Base-by-base conservation (phyloP, 2,797 vertebrate genomes). In the Ficedula albicollis region DNA sequence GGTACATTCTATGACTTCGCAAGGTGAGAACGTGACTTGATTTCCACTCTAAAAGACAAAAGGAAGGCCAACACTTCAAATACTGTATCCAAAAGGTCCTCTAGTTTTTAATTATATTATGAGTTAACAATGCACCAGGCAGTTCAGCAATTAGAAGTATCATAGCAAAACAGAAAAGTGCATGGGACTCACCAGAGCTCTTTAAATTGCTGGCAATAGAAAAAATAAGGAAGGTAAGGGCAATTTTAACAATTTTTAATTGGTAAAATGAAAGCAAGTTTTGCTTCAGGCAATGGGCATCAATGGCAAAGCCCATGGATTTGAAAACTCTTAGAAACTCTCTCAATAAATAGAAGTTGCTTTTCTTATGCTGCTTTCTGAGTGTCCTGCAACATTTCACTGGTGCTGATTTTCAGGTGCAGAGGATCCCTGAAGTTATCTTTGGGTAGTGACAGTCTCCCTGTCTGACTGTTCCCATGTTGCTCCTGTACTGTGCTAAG, bases 401-500 rank as follows among this genome's bases (percentile, higher is more conserved):
- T 34, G 51, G 48, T 52, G 34, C n/a, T 6, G 5, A 7, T 62
- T 59, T 80, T 86, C 52, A 77, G 27, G 48, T 14, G 7, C 60
- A 70, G 19, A 74, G 39, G 34, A 54, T 78, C 76, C 90, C 46
- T 78, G 13, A 51, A 48, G 36, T 55, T 87, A 10, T 14, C 36
- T 80, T 77, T 51, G 73, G 4, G 29, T 27, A 34, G 17, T 17
- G n/a, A 29, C 30, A 26, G 43, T 17, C 11, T 13, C 73, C 43
- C 25, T 51, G 26, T 52, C 27, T 39, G 7, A 1, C 36, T 76
- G 15, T 16, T 67, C 1, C 0, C 22, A 5, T 0, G 0, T 4
- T 73, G 36, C 55, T 85, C 48, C 30, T n/a, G 34, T 20, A 6
- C 19, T 56, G 49, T 30, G 23, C 52, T 27, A 36, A n/a, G 10